Base-by-base conservation (phyloP, 2,797 vertebrate genomes). In the Petrocephalus schoutedeni region DNA sequence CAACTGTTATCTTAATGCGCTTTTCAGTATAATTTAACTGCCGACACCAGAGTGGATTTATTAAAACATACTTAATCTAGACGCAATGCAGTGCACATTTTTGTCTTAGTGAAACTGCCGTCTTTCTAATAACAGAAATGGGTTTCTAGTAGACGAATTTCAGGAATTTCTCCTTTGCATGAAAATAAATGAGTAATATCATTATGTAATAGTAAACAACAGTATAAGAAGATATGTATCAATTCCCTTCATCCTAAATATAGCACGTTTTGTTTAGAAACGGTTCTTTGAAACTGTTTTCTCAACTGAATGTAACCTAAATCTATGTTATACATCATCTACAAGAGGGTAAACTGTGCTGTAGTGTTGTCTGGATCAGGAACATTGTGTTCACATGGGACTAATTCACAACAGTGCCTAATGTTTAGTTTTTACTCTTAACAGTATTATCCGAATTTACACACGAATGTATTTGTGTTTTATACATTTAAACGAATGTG, bases 1-100 rank as follows among this genome's bases (percentile, higher is more conserved):
- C 91, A 91, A 89, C 89, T 87, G 92, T 93, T 92, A 92, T 93
- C 93, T 93, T 90, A 89, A 92, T 92, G 92, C 87, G 82, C 88
- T 86, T 92, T 88, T 90, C 91, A 93, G 89, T 61, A 28, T 28
- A 53, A 56, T 74, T 89, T 92, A 87, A 41, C 85, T 36, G 21
- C 10, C 21, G 86, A 45, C 90, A 87, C 23, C 88, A 86, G 90
- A 90, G 90, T 89, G 88, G 90, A 91, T 87, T 54, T 58, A 77
- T 87, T 89, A 90, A 91, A 90, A 89, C 89, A 89, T 91, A 91
- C 91, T 89, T 89, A 89, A 90, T 89, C 77, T 36, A 84, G 89
- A 54, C 83, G 61, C 91, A 28, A 89, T 90, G 89, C 89, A 90
- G 92, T 91, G 61, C 87, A 87, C 0, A 21, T 92, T 93, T 90